Evolutionary conservation across 1,140 invertebrate genomes (phyloP), one percentile per base, ranked within the genome.

Genomic region (Lasioglossum albipes): DNA sequence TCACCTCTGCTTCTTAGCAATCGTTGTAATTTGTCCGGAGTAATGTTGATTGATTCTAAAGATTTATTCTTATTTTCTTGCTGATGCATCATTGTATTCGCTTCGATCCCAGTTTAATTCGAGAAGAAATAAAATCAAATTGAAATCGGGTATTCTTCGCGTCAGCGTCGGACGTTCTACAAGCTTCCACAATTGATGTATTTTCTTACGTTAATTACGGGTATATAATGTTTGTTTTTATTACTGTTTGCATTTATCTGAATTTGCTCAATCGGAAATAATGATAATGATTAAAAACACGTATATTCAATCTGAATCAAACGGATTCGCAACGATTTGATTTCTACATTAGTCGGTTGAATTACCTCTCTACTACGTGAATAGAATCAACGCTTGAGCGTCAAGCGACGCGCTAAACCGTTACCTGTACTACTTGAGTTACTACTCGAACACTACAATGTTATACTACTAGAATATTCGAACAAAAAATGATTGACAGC

Each of bases 301-400:
- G 16, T 4, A 18, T 18, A 42, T 3, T 9, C 36, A n/a, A 4
- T 59, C 12, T 20, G n/a, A 42, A 18, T 20, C 7, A 59, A 61
- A 70, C 42, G 7, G 2, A 27, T 27, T 27, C 27, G 27, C 27
- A 27, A 27, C 27, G 27, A 27, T 27, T 27, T 27, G 27, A 45
- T 61, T n/a, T 16, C 54, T 12, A 12, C 22, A 2, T 0, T 9
- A 6, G 9, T 1, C 12, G 13, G 9, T 16, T 16, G 16, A 69
- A 52, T 69, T 81, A 31, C 3, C 20, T 67, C 1, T 9, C 0
- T 64, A 81, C 79, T 75, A 75, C 66, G 49, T 67, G 52, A 74
- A 20, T 74, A 66, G n/a, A 42, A 16, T 45, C 22, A 74, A 13
- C 16, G 52, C 52, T 54, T 20, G 27, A 65, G 5, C 52, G 52